These are phyloP conservation scores for Psilopsiagon aurifrons DNA, from an alignment of 2,113 vertebrate species.

Conservation along the genomic window DNA sequence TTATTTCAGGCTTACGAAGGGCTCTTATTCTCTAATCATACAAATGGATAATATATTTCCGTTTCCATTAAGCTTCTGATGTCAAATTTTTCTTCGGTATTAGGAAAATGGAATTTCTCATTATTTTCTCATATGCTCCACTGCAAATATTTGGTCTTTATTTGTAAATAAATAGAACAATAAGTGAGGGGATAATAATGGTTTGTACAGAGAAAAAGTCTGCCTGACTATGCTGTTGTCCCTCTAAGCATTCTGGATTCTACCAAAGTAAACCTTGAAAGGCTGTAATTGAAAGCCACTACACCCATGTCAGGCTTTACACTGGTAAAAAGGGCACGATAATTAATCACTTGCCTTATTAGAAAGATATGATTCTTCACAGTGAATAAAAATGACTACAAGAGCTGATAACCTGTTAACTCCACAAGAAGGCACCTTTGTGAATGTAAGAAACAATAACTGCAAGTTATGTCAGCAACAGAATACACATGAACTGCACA, in stretches of 20 bases:
- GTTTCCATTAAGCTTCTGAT: not conserved
- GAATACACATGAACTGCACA: not conserved
- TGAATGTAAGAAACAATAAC: slow-evolving; percentile 29
- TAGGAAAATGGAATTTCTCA: not conserved
- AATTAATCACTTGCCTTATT: slow-evolving; percentile 62
- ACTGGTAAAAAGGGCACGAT: not conserved
- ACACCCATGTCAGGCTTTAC: not conserved
- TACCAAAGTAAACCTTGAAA: not conserved
- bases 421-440: slow-evolving; percentile 1
- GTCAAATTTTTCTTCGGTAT: slow-evolving; percentile 10
- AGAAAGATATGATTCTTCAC: slow-evolving; percentile 17
- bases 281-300: not conserved
- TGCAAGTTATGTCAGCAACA: not conserved
- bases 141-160: not conserved
- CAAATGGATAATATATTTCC: slow-evolving; percentile 13
- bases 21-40: slow-evolving; percentile 10
- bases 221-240: not conserved
- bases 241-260: not conserved
- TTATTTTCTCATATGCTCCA: not conserved
- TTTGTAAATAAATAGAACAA: slow-evolving; percentile 19
- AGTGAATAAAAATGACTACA: slow-evolving; percentile 50
- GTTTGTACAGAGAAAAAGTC: not conserved
- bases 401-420: slow-evolving; percentile 17
- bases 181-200: not conserved
- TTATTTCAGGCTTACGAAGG: slow-evolving; percentile 28